phyloP scores from a whole-genome alignment of 2,797 vertebrate genomes.

The Mionectes olivaceus region DNA sequence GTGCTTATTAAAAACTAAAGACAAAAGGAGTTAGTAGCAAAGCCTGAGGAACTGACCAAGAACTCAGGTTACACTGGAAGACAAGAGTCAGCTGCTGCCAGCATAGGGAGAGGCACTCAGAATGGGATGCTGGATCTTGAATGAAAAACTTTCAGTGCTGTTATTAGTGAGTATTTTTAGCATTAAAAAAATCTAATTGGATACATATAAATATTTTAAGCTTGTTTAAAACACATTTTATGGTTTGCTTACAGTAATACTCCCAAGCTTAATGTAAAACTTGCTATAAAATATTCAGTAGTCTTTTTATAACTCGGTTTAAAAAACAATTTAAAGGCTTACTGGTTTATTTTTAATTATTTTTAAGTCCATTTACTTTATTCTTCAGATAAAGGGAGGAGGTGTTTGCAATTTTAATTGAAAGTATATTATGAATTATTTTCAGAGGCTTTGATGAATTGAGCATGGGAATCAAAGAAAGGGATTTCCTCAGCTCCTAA shows the following conservation, averaged over 20 bases:
- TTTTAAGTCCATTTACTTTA: conserved; percentile 64
- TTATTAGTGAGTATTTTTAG: conserved; percentile 80
- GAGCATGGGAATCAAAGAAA: not conserved
- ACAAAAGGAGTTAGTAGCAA: conserved; percentile 50
- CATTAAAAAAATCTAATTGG: conserved; percentile 45
- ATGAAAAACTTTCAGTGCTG: conserved; percentile 74
- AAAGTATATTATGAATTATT: conserved; percentile 33
- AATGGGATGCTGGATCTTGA: conserved; percentile 80
- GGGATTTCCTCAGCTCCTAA: not conserved
- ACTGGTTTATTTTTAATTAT: conserved; percentile 71
- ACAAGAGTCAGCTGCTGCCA: conserved; percentile 30
- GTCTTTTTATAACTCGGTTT: conserved; percentile 63
- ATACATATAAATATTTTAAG: conserved; percentile 64
- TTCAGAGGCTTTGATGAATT: conserved; percentile 8
- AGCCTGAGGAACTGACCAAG: conserved; percentile 25
- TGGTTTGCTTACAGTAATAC: conserved; percentile 62
- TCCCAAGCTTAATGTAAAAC: conserved; percentile 61
- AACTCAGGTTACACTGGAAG: conserved; percentile 37
- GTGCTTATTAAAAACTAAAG: conserved; percentile 67
- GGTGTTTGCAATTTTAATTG: conserved; percentile 30
- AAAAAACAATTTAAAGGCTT: conserved; percentile 65
- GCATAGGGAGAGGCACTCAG: conserved; percentile 6
- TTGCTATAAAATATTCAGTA: conserved; percentile 71
- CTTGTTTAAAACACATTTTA: conserved; percentile 58
- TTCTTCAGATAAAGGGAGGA: conserved; percentile 48